These are phyloP conservation scores for Channa maculata DNA, from an alignment of 2,113 vertebrate genomes.

Conservation along the genomic window DNA sequence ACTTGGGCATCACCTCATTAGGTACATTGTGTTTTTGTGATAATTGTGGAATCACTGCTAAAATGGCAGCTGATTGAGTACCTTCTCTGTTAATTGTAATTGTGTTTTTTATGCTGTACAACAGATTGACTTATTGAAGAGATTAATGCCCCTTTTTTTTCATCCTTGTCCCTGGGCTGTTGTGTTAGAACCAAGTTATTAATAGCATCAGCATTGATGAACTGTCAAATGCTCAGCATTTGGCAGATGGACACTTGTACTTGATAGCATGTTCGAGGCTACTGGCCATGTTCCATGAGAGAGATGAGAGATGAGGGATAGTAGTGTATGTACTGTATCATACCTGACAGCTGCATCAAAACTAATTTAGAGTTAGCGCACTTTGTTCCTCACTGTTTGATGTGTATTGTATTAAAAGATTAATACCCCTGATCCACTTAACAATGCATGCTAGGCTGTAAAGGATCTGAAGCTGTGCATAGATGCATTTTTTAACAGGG, in stretches of 20 bases:
- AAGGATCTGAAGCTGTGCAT: neutral
- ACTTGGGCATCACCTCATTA: constrained; percentile 40
- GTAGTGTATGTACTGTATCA: constrained; percentile 4
- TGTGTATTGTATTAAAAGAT: constrained; percentile 21
- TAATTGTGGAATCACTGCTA: constrained; percentile 25
- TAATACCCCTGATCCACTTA: constrained; percentile 3
- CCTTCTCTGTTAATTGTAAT: constrained; percentile 41
- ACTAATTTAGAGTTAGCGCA: constrained; percentile 20
- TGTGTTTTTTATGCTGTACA: constrained; percentile 33
- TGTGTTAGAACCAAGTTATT: constrained; percentile 53
- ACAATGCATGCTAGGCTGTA: neutral
- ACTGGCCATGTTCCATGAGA: constrained; percentile 52
- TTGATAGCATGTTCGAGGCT: constrained; percentile 55
- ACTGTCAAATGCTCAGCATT: constrained; percentile 64
- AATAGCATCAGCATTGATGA: constrained; percentile 64
- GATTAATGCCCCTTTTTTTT: constrained; percentile 54
- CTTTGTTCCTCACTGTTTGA: constrained; percentile 25
- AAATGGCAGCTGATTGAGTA: constrained; percentile 40
- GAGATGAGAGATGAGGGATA: constrained; percentile 28
- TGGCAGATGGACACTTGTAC: constrained; percentile 62
- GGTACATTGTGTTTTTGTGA: constrained; percentile 34
- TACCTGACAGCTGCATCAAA: constrained; percentile 26
- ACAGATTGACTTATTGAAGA: constrained; percentile 46
- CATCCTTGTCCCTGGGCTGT: constrained; percentile 43
- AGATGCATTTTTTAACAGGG: constrained; percentile 27